Base-by-base conservation (phyloP, 1,140 invertebrate genomes). In the Drosophila persimilis region DNA sequence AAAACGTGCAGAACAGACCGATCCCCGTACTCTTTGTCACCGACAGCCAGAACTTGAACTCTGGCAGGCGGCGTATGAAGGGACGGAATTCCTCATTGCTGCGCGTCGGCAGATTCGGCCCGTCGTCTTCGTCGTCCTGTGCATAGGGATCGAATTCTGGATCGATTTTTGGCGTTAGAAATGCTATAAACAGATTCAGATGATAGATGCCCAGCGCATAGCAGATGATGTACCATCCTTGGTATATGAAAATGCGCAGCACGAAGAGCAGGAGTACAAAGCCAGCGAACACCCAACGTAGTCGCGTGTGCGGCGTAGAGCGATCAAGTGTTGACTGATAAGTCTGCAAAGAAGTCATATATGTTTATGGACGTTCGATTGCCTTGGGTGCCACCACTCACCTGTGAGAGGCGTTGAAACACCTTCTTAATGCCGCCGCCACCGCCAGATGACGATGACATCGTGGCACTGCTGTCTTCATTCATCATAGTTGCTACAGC, bases 1-100 rank as follows among this genome's bases (percentile, higher is more conserved):
- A 99, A 91, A 99, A 97, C 54, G 99, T 99, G 92, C 97, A 99
- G 72, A 96, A 93, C 81, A 98, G 94, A 29, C 96, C 97, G 77
- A 99, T 94, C 2, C 97, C 54, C n/a, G 98, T 98, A 51, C 98
- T 98, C 91, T 98, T 99, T 43, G 97, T 96, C 50, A 99, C 96
- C 77, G 98, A 98, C 86, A 99, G 95, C 99, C 99, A 99, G 93
- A 99, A 99, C 93, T 99, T 99, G 91, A 99, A 99, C 93, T 99
- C 99, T 31, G 99, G 98, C 90, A 99, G 93, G 84, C 99, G 94
- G 78, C 99, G 93, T 90, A 99, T 99, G 91, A 99, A 99, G 47
- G 99, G 99, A 80, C 98, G 94, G 91, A 99, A 99, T 92, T 99
- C 99, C 93, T 99, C 98, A 90, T 97, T 98, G 26, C 95, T 95